These are phyloP conservation scores for Sphinx pinastri DNA, from an alignment of 2,888 invertebrate species.

Conservation along the genomic window DNA sequence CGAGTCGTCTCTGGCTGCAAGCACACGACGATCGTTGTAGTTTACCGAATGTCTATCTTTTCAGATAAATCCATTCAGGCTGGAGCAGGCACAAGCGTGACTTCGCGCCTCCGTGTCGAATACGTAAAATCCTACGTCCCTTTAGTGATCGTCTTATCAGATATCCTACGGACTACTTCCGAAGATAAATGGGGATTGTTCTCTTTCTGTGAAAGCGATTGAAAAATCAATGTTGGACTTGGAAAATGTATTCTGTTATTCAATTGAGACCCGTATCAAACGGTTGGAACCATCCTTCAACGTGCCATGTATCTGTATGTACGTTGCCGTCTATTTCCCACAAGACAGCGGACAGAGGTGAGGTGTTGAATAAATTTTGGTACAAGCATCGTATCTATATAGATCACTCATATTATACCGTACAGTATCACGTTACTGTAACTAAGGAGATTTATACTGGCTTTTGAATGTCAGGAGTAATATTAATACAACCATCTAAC, in stretches of 20 bases:
- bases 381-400: background rate
- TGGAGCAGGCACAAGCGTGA: slow-evolving; percentile 39
- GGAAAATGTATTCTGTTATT: slow-evolving; percentile 43
- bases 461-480: too few relatives aligned
- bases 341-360: slow-evolving; percentile 21
- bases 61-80: slow-evolving; percentile 43
- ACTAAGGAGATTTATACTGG: background rate
- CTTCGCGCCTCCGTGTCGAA: slow-evolving; percentile 52
- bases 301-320: slow-evolving; percentile 20
- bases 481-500: too few relatives aligned
- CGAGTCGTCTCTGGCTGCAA: background rate
- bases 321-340: slow-evolving; percentile 9
- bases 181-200: slow-evolving; percentile 72
- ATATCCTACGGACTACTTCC: slow-evolving; percentile 61
- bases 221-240: slow-evolving; percentile 54
- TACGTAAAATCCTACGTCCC: slow-evolving; percentile 60
- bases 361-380: slow-evolving; percentile 8
- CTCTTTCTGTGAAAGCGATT: slow-evolving; percentile 60
- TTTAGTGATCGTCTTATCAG: slow-evolving; percentile 64
- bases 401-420: background rate
- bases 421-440: background rate
- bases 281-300: slow-evolving; percentile 9
- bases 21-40: background rate
- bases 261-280: slow-evolving; percentile 26
- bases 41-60: slow-evolving; percentile 4